These are phyloP conservation scores for Myotis myotis DNA, from an alignment of 2,797 vertebrate genomes.

Conservation along the genomic window DNA sequence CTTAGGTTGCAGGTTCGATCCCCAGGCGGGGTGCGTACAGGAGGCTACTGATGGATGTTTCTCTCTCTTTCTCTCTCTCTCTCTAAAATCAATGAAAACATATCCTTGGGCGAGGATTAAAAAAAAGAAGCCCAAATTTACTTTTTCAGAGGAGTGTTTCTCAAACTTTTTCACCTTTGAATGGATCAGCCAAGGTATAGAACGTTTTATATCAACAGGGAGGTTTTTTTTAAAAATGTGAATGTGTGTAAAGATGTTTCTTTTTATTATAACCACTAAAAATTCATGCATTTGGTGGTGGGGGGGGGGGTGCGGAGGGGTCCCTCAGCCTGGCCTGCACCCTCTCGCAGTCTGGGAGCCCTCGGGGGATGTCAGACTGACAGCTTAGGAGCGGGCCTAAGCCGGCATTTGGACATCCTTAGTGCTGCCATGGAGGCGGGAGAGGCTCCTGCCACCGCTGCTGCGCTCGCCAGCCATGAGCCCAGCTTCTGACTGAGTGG, in stretches of 20 bases:
- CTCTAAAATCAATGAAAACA: background rate
- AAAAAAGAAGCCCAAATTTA: background rate
- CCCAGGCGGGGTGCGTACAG: background rate
- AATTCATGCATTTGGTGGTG: no score
- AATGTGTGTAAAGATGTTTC: background rate
- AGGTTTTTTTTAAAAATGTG: background rate
- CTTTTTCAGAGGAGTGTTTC: conserved; percentile 1
- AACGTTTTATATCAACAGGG: background rate
- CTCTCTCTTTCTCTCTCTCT: background rate
- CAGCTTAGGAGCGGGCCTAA: no score
- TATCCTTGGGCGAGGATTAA: background rate
- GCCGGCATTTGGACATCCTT: no score
- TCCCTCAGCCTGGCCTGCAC: no score
- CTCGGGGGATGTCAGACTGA: no score
- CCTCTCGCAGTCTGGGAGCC: no score
- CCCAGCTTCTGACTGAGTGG: no score
- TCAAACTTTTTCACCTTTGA: conserved; percentile 39
- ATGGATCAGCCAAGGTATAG: background rate
- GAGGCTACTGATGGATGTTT: background rate
- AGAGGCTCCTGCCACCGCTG: fast-evolving
- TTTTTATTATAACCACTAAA: background rate
- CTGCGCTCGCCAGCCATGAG: no score
- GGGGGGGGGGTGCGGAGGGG: fast-evolving
- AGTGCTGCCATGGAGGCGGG: no score
- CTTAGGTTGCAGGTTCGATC: background rate